Percentiles rank a stretch among this genome's conserved stretches.
phyloP scores from a whole-genome alignment of 2,797 vertebrate genomes.

The Gymnodraco acuticeps region DNA sequence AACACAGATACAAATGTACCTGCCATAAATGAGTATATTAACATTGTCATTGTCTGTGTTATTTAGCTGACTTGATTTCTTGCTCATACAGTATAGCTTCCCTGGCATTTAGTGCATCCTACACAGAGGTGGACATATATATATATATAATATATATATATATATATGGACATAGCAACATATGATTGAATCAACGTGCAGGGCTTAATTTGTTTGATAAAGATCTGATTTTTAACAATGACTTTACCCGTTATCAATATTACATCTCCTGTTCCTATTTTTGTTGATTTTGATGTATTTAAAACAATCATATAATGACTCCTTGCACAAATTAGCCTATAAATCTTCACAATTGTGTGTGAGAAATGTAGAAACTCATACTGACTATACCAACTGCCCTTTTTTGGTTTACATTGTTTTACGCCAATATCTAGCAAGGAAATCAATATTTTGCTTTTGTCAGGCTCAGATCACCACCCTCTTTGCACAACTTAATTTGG shows the following conservation, averaged over 20 bases:
- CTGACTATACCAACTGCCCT: not conserved
- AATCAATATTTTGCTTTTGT: not conserved
- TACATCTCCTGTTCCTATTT: too few relatives aligned
- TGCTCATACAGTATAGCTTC: too few relatives aligned
- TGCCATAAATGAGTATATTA: too few relatives aligned
- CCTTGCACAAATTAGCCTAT: not conserved
- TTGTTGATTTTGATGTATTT: not conserved
- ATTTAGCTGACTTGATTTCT: too few relatives aligned
- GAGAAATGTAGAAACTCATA: not conserved
- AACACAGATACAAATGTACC: too few relatives aligned
- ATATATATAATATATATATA: too few relatives aligned
- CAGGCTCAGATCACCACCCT: conserved; percentile 17
- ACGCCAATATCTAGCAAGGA: not conserved
- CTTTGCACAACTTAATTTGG: conserved; percentile 35
- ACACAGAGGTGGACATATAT: not conserved
- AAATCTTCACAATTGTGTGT: not conserved
- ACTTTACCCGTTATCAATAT: too few relatives aligned
- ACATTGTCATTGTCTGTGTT: too few relatives aligned
- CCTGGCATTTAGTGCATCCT: too few relatives aligned
- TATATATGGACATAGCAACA: not conserved
- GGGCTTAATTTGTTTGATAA: too few relatives aligned
- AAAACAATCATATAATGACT: too few relatives aligned
- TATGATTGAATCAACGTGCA: not conserved
- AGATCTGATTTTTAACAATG: too few relatives aligned
- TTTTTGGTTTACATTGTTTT: not conserved